These are phyloP conservation scores for Eupithecia subumbrata DNA, from an alignment of 2,888 invertebrate species.

Conservation along the genomic window DNA sequence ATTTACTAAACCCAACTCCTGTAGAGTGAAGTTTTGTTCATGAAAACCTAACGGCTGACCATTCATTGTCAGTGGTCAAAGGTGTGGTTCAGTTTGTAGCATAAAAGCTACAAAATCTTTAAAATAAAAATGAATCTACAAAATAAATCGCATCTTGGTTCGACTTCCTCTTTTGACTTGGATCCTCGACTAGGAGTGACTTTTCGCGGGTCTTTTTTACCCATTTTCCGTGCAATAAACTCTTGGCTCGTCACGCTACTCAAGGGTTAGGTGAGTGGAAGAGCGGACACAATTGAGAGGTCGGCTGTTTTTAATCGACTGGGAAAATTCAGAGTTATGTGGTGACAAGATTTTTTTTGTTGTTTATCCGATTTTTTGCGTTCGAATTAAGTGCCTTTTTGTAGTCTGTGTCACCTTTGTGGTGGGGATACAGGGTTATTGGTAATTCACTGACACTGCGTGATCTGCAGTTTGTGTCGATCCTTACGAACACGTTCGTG, in stretches of 20 bases:
- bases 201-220: constrained; percentile 62
- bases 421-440: too few relatives aligned
- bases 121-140: not conserved
- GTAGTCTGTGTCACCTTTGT: too few relatives aligned
- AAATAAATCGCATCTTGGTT: not conserved
- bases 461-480: too few relatives aligned
- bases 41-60: not conserved
- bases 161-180: constrained; percentile 42
- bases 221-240: constrained; percentile 77
- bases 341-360: not conserved
- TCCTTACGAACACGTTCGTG: too few relatives aligned
- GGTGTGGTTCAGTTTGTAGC: not conserved
- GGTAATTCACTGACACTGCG: too few relatives aligned
- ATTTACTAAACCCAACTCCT: not conserved
- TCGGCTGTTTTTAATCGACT: constrained; percentile 13
- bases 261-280: constrained; percentile 67
- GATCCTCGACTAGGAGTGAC: constrained; percentile 51
- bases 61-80: too few relatives aligned
- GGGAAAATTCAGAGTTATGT: constrained; percentile 8
- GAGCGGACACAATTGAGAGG: constrained; percentile 39
- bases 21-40: not conserved
- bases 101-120: too few relatives aligned
- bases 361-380: not conserved
- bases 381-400: too few relatives aligned
- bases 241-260: constrained; percentile 68